Percentiles rank a stretch among this genome's conserved stretches.
Conservation (phyloP, 2,797 vertebrate species). For the Thaleichthys pacificus region DNA sequence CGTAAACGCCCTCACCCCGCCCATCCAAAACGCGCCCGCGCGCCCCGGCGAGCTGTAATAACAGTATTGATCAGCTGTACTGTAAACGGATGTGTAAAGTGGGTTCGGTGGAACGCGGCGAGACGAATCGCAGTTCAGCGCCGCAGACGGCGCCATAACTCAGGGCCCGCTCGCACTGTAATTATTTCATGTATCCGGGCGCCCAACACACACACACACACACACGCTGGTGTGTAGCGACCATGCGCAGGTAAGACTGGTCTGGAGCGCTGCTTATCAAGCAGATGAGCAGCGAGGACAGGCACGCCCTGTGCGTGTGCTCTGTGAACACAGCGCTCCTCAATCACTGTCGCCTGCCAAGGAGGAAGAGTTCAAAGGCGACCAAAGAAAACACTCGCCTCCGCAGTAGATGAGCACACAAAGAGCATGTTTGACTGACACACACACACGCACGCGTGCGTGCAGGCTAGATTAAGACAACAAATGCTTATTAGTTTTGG, state of each 20-base stretch:
- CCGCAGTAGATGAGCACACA: background rate
- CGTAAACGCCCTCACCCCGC: constrained; percentile 23
- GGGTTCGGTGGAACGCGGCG: background rate
- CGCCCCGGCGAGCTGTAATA: constrained; percentile 8
- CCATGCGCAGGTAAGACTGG: constrained; percentile 13
- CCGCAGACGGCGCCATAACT: background rate
- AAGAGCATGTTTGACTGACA: background rate
- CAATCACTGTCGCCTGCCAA: too few relatives aligned
- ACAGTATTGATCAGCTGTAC: background rate
- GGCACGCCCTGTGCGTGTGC: too few relatives aligned
- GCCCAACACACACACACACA: constrained; percentile 13
- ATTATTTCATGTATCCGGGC: background rate
- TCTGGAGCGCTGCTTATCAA: background rate
- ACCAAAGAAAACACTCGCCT: background rate
- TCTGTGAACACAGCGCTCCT: background rate
- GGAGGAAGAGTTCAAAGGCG: background rate
- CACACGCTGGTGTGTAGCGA: background rate
- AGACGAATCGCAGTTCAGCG: background rate
- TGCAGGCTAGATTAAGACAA: too few relatives aligned
- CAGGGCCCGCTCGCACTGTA: background rate
- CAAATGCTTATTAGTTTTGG: too few relatives aligned
- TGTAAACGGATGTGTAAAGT: background rate
- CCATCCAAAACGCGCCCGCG: constrained; percentile 28
- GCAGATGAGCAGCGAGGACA: constrained; percentile 14
- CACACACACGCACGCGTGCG: constrained; percentile 1